Percentiles rank a stretch among this genome's conserved stretches.
phyloP scores from a whole-genome alignment of 2,113 vertebrate genomes.

The Galeopterus variegatus region DNA sequence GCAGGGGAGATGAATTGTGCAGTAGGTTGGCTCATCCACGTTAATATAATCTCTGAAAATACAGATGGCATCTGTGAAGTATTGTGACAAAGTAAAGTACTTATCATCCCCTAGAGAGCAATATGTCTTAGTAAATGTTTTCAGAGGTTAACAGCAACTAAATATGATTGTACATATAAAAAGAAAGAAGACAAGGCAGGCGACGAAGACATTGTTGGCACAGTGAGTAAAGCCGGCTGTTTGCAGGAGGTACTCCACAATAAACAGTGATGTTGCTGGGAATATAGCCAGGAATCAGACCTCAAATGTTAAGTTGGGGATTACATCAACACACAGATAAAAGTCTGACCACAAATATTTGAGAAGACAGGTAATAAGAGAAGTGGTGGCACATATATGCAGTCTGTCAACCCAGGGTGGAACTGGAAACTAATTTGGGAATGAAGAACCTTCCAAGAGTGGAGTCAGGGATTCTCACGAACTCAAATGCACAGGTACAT shows the following conservation, averaged over 20 bases:
- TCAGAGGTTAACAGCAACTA: constrained; percentile 25
- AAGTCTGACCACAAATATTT: background rate
- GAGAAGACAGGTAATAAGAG: constrained; percentile 1
- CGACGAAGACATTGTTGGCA: background rate
- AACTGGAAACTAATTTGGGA: background rate
- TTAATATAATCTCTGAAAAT: constrained; percentile 37
- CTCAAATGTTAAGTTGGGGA: background rate
- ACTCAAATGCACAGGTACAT: background rate
- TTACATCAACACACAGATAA: background rate
- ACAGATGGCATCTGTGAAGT: background rate
- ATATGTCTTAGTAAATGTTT: background rate
- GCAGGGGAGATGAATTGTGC: constrained; percentile 6
- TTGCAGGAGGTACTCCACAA: background rate
- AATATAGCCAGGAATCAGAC: background rate
- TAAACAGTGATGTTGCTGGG: background rate
- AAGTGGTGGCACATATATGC: background rate
- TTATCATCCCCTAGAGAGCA: background rate
- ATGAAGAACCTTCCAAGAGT: background rate
- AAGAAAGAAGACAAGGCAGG: background rate
- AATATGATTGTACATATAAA: background rate
- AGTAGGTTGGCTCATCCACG: constrained; percentile 56
- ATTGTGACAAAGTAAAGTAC: background rate
- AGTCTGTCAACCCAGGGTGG: too few species aligned
- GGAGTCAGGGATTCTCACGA: background rate
- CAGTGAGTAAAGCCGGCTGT: background rate